Evolutionary conservation across 2,888 invertebrate genomes (phyloP), one percentile per base, ranked within the genome.

Genomic region (Drosophila fungiperda): DNA sequence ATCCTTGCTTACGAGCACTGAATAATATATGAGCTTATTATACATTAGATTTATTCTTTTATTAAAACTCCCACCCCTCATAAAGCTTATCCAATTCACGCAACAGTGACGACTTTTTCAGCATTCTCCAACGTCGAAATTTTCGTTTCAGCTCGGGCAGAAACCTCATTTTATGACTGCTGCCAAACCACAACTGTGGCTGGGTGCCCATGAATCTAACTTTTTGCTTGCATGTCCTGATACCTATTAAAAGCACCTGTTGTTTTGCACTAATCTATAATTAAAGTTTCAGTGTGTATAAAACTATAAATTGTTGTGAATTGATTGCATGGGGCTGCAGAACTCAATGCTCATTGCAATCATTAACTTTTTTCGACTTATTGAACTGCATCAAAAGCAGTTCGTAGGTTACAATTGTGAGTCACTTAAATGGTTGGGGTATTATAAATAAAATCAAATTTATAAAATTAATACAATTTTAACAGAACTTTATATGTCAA

Each of bases 381-480:
- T 94, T 94, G 77, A 94, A 94, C 74, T 95, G 95, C 50, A 95
- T 92, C 63, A 95, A 87, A 35, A 95, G 94, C 26, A 95, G 90
- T 86, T 95, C 95, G 79, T 95, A 95, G 9, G 94, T 95, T 12
- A 95, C 94, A 60, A 95, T 94, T 3, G 94, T 95, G 36, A 42
- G 94, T 94, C 57, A 95, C 94, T 94, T 94, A 45, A 65, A 59
- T n/a, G 57, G 49, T 32, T 33, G 12, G 0, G 17, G 2, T 23
- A 17, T 53, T 58, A 61, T 29, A 53, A 26, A 29, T 60, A 32
- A 5, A 40, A 12, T 17, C 4, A 26, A 5, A 26, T 26, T 26
- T 26, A 26, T 26, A 26, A 26, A 26, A 26, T 26, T 5, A 26
- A 26, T 26, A 26, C 4, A 26, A 26, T 5, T 26, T 26, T 26